Base-by-base conservation (phyloP, 2,888 invertebrate genomes). In the Ormyrus pomaceus region DNA sequence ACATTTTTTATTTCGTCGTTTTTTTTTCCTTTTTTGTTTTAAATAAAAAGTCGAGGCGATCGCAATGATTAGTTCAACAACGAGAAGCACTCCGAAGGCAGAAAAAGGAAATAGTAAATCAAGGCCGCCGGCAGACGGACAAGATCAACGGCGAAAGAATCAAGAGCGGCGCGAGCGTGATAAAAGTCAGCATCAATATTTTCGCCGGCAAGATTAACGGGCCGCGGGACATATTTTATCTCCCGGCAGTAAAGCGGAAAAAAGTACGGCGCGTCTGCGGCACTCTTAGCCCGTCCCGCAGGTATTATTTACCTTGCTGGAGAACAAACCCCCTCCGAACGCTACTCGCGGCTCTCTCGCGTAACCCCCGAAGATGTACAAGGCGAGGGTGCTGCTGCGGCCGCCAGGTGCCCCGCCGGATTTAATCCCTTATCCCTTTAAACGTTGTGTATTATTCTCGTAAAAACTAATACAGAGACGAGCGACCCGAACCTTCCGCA, bases 341-440 rank as follows among this genome's bases (percentile, higher is more conserved):
- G 34, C 34, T 34, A 4, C 34, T 34, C 34, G 34, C 34, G 34
- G 34, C 34, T 34, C 34, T 4, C 34, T 34, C 34, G 34, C 9
- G 11, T 73, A 72, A 34, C 83, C 87, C 84, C 76, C 74, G 81
- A 84, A 86, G 87, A 87, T 87, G 86, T 85, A 86, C 84, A 86
- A 85, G 86, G 85, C 82, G 82, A 81, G 82, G 83, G 80, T 71
- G 77, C 81, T 81, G 71, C 4, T 0, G 81, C 83, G 82, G 83
- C 83, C 85, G 85, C 86, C 87, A 87, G 87, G 86, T 86, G 87
- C 80, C 83, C 34, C 83, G 81, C 82, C 82, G 84, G 85, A 83
- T 88, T 90, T 89, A 90, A 90, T 90, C 89, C 89, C 84, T 89
- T 90, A 90, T 89, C 89, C 89, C 86, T 89, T 88, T 89, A 90